Conservation (phyloP, 1,140 invertebrate genomes). For the Brachionus sp. region DNA sequence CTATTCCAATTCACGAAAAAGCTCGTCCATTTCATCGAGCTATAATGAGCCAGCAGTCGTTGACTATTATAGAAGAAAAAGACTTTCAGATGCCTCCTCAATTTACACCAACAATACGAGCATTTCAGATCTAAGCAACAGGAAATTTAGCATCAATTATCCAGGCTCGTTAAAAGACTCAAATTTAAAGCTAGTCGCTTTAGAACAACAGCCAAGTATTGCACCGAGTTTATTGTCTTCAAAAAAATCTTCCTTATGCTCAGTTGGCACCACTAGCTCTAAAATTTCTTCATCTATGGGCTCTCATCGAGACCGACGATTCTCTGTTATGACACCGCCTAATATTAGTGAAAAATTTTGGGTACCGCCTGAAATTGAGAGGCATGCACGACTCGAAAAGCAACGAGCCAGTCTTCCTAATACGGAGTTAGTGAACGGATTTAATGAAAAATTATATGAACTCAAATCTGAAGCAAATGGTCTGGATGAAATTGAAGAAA, state of each 20-base stretch:
- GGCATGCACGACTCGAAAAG: not conserved
- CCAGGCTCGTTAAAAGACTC: not conserved
- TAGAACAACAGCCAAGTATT: constrained; percentile 23
- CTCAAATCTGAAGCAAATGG: not conserved
- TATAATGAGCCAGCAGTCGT: constrained; percentile 17
- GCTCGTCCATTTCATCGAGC: not conserved
- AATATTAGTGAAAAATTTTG: constrained; percentile 19
- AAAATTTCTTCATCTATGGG: not conserved
- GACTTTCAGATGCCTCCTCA: constrained; percentile 12
- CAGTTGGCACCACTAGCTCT: not conserved
- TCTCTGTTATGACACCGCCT: not conserved
- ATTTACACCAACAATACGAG: not conserved
- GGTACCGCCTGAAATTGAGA: constrained; percentile 20
- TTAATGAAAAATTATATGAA: constrained; percentile 9
- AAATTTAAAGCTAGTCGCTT: not conserved
- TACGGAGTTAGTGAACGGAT: not conserved
- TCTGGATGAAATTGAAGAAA: not conserved
- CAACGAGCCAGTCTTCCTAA: constrained; percentile 12
- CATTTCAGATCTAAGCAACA: not conserved
- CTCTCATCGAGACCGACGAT: not conserved
- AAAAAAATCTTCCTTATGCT: constrained; percentile 1
- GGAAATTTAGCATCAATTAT: constrained; percentile 23
- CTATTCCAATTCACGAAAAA: constrained; percentile 7
- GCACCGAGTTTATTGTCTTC: not conserved
- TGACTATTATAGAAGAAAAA: constrained; percentile 28